phyloP scores from a whole-genome alignment of 2,113 vertebrate species.

The Morphnarchus princeps region DNA sequence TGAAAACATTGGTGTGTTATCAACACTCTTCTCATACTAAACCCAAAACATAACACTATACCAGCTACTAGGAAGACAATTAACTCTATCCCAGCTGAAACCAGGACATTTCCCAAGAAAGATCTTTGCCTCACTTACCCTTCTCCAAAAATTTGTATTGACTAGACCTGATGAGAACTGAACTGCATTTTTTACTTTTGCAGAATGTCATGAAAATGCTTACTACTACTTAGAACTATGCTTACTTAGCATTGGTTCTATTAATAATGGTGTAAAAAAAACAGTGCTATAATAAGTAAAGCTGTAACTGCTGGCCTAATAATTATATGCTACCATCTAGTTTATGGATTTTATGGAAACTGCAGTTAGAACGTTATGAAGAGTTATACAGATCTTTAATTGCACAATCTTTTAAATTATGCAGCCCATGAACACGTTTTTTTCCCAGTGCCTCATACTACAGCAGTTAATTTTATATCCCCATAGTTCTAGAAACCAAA shows the following conservation, averaged over 20 bases:
- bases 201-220: not conserved
- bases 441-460: not conserved
- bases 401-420: slow-evolving; percentile 36
- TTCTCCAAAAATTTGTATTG: not conserved
- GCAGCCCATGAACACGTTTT: not conserved
- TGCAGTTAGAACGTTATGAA: not conserved
- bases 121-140: not conserved
- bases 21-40: too few species aligned
- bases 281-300: slow-evolving; percentile 14
- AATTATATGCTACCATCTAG: slow-evolving; percentile 6
- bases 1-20: too few species aligned
- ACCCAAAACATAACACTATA: too few species aligned
- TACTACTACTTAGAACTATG: not conserved
- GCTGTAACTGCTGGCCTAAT: slow-evolving; percentile 1
- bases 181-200: not conserved
- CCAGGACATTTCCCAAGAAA: not conserved
- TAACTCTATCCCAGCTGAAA: too few species aligned
- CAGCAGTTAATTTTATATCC: slow-evolving; percentile 32
- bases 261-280: slow-evolving; percentile 38
- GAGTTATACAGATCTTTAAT: slow-evolving; percentile 43
- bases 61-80: too few species aligned
- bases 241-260: not conserved
- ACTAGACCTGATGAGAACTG: not conserved
- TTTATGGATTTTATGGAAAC: slow-evolving; percentile 26
- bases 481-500: not conserved